These are phyloP conservation scores for Perognathus longimembris DNA, from an alignment of 2,113 vertebrate genomes.

Conservation along the genomic window DNA sequence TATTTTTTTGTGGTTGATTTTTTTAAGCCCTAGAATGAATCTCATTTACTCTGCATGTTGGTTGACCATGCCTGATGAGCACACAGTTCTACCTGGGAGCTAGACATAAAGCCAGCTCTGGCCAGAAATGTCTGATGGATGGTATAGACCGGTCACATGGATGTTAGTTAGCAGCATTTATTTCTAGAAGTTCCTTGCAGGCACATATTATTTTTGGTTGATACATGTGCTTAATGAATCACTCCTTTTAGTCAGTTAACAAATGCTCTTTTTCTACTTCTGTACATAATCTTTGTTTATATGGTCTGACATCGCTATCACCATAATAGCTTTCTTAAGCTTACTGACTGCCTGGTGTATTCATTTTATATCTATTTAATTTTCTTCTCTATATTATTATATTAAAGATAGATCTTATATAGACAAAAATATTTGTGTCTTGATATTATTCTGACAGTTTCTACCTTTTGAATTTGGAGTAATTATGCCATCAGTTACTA, in stretches of 20 bases:
- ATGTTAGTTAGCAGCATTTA: neutral
- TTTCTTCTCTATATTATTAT: neutral
- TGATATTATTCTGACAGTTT: neutral
- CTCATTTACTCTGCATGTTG: neutral
- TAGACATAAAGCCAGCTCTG: neutral
- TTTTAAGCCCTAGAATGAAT: neutral
- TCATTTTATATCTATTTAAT: neutral
- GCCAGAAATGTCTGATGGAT: neutral
- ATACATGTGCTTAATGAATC: neutral
- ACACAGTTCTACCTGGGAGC: neutral
- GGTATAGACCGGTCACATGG: neutral
- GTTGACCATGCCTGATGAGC: neutral
- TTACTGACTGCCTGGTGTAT: neutral
- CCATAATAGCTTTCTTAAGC: neutral
- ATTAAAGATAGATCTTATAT: neutral
- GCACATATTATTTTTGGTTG: neutral
- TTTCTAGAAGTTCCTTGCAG: neutral
- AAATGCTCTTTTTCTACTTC: neutral
- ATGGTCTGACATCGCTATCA: neutral
- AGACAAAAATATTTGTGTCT: neutral
- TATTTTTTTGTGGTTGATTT: conserved; percentile 15
- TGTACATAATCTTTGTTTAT: neutral
- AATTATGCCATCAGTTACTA: neutral
- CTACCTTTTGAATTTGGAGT: neutral
- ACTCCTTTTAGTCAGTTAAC: neutral